Percentiles rank a stretch among this genome's conserved stretches.
Conservation (phyloP, 2,888 invertebrate species). For the Petrolisthes cinctipes region DNA sequence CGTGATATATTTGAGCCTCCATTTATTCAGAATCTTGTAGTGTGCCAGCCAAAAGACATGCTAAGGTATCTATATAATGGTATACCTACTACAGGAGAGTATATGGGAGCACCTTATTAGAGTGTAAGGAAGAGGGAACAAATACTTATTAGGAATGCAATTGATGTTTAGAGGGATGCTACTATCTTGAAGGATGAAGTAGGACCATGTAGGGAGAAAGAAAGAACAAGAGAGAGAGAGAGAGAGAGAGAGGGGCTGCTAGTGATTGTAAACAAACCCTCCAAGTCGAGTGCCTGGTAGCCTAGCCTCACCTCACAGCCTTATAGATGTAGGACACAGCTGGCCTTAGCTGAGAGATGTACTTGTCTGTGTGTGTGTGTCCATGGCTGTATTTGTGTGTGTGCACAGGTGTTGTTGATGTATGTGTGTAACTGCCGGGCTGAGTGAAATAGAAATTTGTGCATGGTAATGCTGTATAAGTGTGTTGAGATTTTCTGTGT, state of each 20-base stretch:
- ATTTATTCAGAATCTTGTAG: too few relatives aligned
- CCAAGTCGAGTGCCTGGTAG: slow-evolving; percentile 59
- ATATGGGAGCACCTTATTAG: too few relatives aligned
- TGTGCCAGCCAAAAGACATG: too few relatives aligned
- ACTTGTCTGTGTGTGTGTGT: slow-evolving; percentile 5
- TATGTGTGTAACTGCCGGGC: not conserved
- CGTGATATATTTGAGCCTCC: too few relatives aligned
- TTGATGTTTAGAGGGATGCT: too few relatives aligned
- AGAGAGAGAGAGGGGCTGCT: not conserved
- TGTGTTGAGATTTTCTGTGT: not conserved
- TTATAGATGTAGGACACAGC: slow-evolving; percentile 58
- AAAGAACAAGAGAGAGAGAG: too few relatives aligned
- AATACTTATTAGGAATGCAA: too few relatives aligned
- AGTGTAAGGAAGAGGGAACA: too few relatives aligned
- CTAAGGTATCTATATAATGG: too few relatives aligned
- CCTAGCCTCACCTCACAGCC: slow-evolving; percentile 55
- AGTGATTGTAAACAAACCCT: slow-evolving; percentile 50
- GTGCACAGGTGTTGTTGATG: not conserved
- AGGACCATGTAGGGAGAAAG: too few relatives aligned
- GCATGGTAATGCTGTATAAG: not conserved
- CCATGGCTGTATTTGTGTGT: not conserved
- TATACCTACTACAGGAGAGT: too few relatives aligned
- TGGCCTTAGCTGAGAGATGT: slow-evolving; percentile 49
- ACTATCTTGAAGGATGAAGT: too few relatives aligned
- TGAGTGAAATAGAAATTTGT: not conserved